Base-by-base conservation (phyloP, 2,797 vertebrate species). In the Melanogrammus aeglefinus region DNA sequence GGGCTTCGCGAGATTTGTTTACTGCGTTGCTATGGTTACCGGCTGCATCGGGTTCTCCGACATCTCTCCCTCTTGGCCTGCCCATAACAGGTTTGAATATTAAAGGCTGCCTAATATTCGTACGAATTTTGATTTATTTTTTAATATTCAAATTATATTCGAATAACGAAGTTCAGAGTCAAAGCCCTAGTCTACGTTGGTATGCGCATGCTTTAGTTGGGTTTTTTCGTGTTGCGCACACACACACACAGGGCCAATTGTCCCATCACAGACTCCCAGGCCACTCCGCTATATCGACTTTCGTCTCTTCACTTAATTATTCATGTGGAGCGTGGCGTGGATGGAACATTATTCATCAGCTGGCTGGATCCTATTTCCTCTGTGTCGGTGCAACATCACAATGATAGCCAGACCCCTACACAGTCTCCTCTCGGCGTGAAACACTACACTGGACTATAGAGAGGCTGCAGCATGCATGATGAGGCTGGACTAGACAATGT, bases 261-360 rank as follows among this genome's bases (percentile, higher is more conserved):
- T 77, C 36, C 76, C 12, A 12, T 39, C 80, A 78, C 69, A 85
- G 72, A 27, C 81, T 75, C 85, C 84, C 88, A 4, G 7, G 81
- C 86, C 88, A 82, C 75, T 18, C 75, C 80, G 78, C 75, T 79
- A 77, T 92, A 93, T 94, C 92, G 84, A 83, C 84, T 95, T 94
- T 93, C 94, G 75, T 78, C 78, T 79, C 78, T 72, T 77, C 76
- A 33, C 84, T 94, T 79, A 92, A 95, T 94, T 93, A 94, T 95
- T 95, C 83, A 95, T 92, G 86, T 44, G 78, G 80, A 84, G 88
- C 90, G 88, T 86, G 80, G 89, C 86, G 89, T 82, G 80, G 83
- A 84, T 92, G 85, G 86, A 92, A 91, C 91, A 93, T 92, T 93
- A 93, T 93, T 92, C 85, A 92, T 90, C 86, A 88, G 81, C 87